phyloP scores from a whole-genome alignment of 2,113 vertebrate species.

The Struthidea cinerea region DNA sequence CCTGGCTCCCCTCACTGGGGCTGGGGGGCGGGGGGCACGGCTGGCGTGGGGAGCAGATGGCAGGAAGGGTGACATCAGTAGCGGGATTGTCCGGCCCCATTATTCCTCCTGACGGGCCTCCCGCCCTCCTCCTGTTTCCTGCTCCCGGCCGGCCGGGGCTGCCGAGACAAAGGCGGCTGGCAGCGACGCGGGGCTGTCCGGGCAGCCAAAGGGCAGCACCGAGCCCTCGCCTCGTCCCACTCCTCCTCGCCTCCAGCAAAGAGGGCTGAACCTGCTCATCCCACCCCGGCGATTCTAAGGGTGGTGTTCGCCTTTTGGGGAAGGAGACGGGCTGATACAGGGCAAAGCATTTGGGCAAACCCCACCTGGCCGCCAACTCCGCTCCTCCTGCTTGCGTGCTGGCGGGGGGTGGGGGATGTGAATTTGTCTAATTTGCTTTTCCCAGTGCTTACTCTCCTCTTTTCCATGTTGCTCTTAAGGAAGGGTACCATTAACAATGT shows the following conservation, averaged over 20 bases:
- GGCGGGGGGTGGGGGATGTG: not conserved
- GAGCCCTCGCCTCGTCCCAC: not conserved
- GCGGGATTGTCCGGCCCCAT: constrained; percentile 54
- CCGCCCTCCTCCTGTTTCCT: constrained; percentile 61
- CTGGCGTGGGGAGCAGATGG: constrained; percentile 60
- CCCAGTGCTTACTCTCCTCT: not conserved
- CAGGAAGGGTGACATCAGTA: constrained; percentile 71
- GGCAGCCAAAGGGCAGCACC: not conserved
- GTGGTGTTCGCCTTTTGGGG: rapidly evolving
- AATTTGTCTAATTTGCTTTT: not conserved
- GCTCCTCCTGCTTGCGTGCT: not conserved
- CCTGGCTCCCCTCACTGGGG: not conserved
- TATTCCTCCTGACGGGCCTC: constrained; percentile 58
- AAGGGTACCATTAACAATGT: not conserved
- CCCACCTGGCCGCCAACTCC: rapidly evolving
- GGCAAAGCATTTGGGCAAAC: not conserved
- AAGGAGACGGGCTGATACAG: not conserved
- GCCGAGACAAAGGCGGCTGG: constrained; percentile 21
- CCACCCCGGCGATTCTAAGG: rapidly evolving
- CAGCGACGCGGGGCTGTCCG: not conserved
- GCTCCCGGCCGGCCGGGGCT: constrained; percentile 1
- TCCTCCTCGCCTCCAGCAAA: not conserved
- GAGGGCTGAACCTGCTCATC: not conserved
- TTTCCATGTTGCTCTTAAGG: not conserved
- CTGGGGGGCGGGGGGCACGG: not conserved